Evolutionary conservation across 1,140 invertebrate species (phyloP).

Genomic region (Caerostris extrusa): DNA sequence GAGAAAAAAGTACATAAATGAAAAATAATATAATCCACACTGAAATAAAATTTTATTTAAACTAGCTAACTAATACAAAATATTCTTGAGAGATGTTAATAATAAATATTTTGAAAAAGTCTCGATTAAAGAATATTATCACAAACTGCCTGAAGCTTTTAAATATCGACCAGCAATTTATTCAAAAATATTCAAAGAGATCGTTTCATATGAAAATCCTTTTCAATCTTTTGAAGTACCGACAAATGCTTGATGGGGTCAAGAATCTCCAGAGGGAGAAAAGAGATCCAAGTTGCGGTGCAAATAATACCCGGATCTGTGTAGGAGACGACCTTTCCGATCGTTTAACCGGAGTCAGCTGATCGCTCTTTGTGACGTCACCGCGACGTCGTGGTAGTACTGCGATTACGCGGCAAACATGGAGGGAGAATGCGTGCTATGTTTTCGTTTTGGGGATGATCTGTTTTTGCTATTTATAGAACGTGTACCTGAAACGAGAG

Average conservation of each 20-base stretch:
- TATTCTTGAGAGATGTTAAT: too few relatives aligned
- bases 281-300: conserved; percentile 13
- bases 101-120: too few relatives aligned
- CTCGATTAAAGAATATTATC: too few relatives aligned
- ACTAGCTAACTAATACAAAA: too few relatives aligned
- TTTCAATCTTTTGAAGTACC: not conserved
- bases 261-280: conserved; percentile 14
- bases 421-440: conserved; percentile 18
- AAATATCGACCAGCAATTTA: too few relatives aligned
- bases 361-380: conserved; percentile 54
- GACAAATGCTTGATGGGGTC: not conserved
- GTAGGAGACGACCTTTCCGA: conserved; percentile 74
- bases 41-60: too few relatives aligned
- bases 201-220: too few relatives aligned
- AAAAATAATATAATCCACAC: too few relatives aligned
- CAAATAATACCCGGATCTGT: conserved; percentile 62
- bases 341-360: conserved; percentile 68
- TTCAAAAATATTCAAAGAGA: too few relatives aligned
- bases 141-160: too few relatives aligned
- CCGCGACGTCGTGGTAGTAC: conserved; percentile 52
- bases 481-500: conserved; percentile 49
- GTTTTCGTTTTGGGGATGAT: not conserved
- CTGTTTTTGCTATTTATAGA: conserved; percentile 65
- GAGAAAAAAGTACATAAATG: too few relatives aligned
- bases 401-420: conserved; percentile 45